These are phyloP conservation scores for Sphenodon punctatus DNA, from an alignment of 2,797 vertebrate species.

Conservation along the genomic window DNA sequence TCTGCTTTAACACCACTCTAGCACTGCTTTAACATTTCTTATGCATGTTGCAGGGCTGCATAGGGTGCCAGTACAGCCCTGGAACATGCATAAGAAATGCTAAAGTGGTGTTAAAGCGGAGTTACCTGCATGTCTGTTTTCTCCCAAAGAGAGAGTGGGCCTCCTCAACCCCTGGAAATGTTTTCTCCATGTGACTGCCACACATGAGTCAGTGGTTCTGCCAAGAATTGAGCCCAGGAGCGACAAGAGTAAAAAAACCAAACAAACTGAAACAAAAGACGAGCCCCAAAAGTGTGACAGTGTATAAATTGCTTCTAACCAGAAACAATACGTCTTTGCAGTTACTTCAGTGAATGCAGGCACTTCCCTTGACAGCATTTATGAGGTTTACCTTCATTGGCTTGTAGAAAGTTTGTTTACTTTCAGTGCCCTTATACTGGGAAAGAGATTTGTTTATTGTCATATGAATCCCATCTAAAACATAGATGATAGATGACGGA, in stretches of 20 bases:
- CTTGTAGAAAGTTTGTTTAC: background rate
- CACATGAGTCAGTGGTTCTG: background rate
- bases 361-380: background rate
- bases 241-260: background rate
- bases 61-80: too few species aligned
- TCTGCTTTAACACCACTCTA: too few species aligned
- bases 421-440: background rate
- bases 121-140: too few species aligned
- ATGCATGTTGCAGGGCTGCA: too few species aligned
- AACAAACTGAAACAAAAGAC: background rate
- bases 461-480: constrained; percentile 12
- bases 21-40: too few species aligned
- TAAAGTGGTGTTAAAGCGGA: too few species aligned
- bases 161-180: too few species aligned
- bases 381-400: constrained; percentile 7
- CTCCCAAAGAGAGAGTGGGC: too few species aligned
- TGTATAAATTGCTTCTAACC: background rate
- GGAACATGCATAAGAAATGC: too few species aligned
- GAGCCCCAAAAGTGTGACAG: background rate
- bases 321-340: rapidly evolving
- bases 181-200: background rate
- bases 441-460: background rate
- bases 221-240: background rate
- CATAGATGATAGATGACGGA: background rate
- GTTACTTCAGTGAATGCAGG: background rate